Percentiles rank a stretch among this genome's conserved stretches.
These are phyloP conservation scores for Ia io DNA, from an alignment of 2,113 vertebrate species.

Conservation along the genomic window DNA sequence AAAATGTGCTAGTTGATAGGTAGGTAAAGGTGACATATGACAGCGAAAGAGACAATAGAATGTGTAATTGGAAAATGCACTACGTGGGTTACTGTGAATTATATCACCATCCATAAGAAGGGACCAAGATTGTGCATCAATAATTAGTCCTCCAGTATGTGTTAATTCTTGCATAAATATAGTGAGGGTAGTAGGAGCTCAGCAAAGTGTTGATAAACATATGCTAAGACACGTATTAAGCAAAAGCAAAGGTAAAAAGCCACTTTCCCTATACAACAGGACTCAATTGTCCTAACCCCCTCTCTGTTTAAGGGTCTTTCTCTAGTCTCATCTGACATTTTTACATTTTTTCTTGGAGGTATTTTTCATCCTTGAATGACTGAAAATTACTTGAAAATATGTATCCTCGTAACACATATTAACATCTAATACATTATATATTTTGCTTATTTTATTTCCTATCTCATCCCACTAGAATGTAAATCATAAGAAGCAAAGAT, in stretches of 20 bases:
- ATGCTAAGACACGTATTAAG: not conserved
- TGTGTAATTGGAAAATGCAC: constrained; percentile 19
- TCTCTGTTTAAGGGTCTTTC: not conserved
- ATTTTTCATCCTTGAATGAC: not conserved
- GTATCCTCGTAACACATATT: not conserved
- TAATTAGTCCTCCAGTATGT: not conserved
- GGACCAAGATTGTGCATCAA: not conserved
- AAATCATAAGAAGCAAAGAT: not conserved
- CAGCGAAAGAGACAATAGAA: constrained; percentile 41
- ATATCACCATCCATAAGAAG: constrained; percentile 12
- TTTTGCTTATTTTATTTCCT: not conserved
- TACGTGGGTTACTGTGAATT: constrained; percentile 8
- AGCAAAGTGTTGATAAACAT: not conserved
- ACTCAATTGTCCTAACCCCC: not conserved
- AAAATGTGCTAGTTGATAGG: not conserved
- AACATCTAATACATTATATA: not conserved
- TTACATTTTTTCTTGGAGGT: not conserved
- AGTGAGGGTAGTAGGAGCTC: not conserved
- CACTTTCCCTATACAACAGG: not conserved
- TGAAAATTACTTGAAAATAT: not conserved
- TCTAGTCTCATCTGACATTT: not conserved
- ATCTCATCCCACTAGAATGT: not conserved
- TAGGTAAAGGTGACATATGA: constrained; percentile 7
- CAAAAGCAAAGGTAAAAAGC: not conserved
- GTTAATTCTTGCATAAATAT: not conserved